Evolutionary conservation across 2,113 vertebrate genomes (phyloP), one percentile per base, ranked within the genome.

Genomic region (Stegostoma tigrinum): DNA sequence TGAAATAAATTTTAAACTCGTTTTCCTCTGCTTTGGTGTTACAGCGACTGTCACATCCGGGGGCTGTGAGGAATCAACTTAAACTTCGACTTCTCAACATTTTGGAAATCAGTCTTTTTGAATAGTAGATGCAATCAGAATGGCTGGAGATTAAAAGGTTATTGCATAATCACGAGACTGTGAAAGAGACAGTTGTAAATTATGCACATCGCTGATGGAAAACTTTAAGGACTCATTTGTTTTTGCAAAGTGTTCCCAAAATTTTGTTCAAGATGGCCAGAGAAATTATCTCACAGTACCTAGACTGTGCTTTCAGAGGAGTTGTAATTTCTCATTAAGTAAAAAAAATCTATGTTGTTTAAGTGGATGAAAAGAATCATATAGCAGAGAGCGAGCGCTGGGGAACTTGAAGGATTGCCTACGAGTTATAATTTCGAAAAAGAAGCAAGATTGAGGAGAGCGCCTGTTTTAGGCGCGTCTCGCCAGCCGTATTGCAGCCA

Each of bases 381-480:
- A 3, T 80, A 0, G n/a, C n/a, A 17, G 7, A 1, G 3, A n/a
- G n/a, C 2, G 14, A 38, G 15, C 0, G 68, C 23, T 0, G 7
- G 61, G 1, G 45, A 55, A 34, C 19, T 55, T 61, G 12, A 38
- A 91, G 89, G 7, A 19, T 38, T 15, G 72, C 30, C 21, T 42
- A 3, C 3, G 4, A 83, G 34, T 48, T 38, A 15, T 12, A 8
- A 24, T 95, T 95, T 95, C 67, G 94, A 75, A 52, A 70, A 83
- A 38, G 23, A 52, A 3, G 42, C 61, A 19, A 70, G 38, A 72
- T 75, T 27, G 38, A 48, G 66, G 42, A 15, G 64, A 23, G 10
- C 38, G 61, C 0, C 91, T 23, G 66, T 70, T 93, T 70, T 70
- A 38, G 38, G 67, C 90, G 21, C 91, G 23, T 94, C 38, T 94